Conservation (phyloP, 2,888 invertebrate genomes). For the Plagiodera versicolora region DNA sequence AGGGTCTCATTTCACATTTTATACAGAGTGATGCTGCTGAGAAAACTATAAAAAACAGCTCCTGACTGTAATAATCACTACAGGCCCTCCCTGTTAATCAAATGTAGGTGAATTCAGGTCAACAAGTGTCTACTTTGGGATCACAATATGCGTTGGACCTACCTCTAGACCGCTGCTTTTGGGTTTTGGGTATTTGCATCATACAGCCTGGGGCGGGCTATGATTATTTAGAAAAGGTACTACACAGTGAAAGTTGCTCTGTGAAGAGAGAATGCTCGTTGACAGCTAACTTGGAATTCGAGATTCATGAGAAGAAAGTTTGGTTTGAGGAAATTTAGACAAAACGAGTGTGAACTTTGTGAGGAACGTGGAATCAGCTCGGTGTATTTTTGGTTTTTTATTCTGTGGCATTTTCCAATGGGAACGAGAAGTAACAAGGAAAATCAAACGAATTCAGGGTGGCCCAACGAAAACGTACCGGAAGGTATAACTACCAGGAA, state of each 20-base stretch:
- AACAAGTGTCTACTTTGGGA: background rate
- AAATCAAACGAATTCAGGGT: too few relatives aligned
- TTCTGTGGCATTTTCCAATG: too few relatives aligned
- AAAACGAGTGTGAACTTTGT: background rate
- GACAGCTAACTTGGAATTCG: constrained; percentile 20
- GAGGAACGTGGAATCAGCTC: background rate
- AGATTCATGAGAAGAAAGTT: constrained; percentile 27
- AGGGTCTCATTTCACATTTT: too few relatives aligned
- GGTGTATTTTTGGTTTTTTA: too few relatives aligned
- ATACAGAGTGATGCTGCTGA: too few relatives aligned
- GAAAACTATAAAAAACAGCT: too few relatives aligned
- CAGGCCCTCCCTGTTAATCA: background rate
- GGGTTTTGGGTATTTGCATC: constrained; percentile 16
- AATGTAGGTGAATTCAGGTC: background rate
- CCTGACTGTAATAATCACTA: too few relatives aligned
- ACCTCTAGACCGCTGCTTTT: background rate
- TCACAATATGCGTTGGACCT: background rate
- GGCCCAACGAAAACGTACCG: too few relatives aligned
- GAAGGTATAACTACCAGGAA: too few relatives aligned
- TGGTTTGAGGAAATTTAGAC: constrained; percentile 18
- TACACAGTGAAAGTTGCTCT: constrained; percentile 27
- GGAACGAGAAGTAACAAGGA: too few relatives aligned
- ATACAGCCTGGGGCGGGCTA: constrained; percentile 16
- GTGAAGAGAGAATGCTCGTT: constrained; percentile 17
- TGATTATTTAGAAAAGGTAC: constrained; percentile 29